Evolutionary conservation across 2,888 invertebrate species (phyloP).

Genomic region (Oeneis ivallda): DNA sequence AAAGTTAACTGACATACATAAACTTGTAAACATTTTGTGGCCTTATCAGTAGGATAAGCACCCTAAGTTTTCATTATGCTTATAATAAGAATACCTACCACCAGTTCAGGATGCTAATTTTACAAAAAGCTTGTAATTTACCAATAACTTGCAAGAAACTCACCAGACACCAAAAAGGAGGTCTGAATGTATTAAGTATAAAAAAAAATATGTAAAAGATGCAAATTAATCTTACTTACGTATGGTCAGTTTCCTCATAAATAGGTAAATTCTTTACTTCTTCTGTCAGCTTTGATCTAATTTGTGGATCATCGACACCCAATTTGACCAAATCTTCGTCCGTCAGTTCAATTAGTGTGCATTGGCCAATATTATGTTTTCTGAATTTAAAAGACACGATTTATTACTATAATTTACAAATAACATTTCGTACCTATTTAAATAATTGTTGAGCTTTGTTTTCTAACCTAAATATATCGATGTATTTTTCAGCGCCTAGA

Average conservation of each 20-base stretch:
- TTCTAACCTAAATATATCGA: slow-evolving; percentile 68
- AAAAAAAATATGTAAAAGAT: no score
- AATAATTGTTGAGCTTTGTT: not conserved
- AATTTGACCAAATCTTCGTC: slow-evolving; percentile 70
- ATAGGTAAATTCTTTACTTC: slow-evolving; percentile 69
- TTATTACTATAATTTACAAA: not conserved
- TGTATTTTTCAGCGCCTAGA: slow-evolving; percentile 69
- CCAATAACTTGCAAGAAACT: no score
- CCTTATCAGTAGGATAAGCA: no score
- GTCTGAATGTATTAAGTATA: not conserved
- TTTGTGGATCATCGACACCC: slow-evolving; percentile 62
- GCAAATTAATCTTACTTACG: slow-evolving; percentile 41
- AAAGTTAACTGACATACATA: no score
- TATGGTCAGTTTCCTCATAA: slow-evolving; percentile 53
- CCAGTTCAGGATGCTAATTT: no score
- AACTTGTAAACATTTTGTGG: no score
- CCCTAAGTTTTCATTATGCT: no score
- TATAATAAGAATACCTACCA: no score
- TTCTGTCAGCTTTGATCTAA: slow-evolving; percentile 61
- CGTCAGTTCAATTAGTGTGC: slow-evolving; percentile 64
- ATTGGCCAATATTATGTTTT: slow-evolving; percentile 69
- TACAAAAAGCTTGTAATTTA: no score
- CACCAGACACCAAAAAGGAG: no score
- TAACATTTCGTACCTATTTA: not conserved
- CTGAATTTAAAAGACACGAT: slow-evolving; percentile 46